Evolutionary conservation across 2,113 vertebrate species (phyloP), one percentile per base, ranked within the genome.

Genomic region (Hippocampus comes): DNA sequence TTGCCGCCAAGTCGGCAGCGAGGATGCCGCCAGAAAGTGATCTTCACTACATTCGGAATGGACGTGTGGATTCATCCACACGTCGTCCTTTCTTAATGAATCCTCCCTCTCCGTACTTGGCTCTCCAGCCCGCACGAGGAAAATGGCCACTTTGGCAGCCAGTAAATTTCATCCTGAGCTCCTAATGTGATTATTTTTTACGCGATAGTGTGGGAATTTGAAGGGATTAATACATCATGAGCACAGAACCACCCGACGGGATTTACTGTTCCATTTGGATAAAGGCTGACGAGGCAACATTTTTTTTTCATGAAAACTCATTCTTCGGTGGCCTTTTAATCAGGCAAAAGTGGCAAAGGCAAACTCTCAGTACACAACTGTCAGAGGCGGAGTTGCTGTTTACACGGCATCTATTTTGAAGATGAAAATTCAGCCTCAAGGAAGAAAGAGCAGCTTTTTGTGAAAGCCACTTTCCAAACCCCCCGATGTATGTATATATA

Each of bases 111-210:
- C 72, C 85, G 70, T 69, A 76, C 72, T 82, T 86, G 76, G 70
- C 75, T 82, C 70, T 71, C 75, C 79, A 17, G 69, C 67, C 78
- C 74, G 75, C 74, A 78, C 76, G 46, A 68, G 70, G 72, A 84
- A 86, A 89, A 81, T 72, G 60, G 78, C 74, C 73, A 68, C 70
- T 78, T 86, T 61, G 84, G 88, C 86, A 84, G 75, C 30, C 6
- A 65, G 72, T 68, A 74, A 17, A 74, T 84, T 82, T 86, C 81
- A 79, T 74, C 66, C 65, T 23, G 75, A 75, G 77, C 41, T 34
- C 70, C 70, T 76, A 73, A 86, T 80, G 78, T 70, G 77, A 78
- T 70, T n/a, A 68, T 81, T 84, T 87, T 74, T 73, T 34, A 86
- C 79, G 56, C 81, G 76, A 70, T 78, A 71, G 63, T 69, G 11